Evolutionary conservation across 2,113 vertebrate species (phyloP), one percentile per base, ranked within the genome.

Genomic region (Phainopepla nitens): DNA sequence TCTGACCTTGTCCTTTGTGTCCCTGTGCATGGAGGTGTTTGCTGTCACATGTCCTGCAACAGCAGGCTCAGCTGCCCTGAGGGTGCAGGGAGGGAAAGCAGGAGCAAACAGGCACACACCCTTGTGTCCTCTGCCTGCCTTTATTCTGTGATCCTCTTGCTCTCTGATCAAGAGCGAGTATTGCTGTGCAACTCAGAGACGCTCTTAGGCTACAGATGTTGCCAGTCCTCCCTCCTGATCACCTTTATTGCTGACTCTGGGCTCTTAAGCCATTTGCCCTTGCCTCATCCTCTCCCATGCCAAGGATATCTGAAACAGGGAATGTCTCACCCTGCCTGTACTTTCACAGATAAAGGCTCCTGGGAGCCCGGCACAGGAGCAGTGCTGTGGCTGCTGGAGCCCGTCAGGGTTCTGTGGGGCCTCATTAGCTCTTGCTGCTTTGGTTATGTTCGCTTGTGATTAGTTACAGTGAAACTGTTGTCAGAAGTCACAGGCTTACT

Each of bases 331-430:
- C 28, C 39, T 57, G 62, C 36, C 29, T 2, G 0, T 49, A 11
- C 22, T 86, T 73, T 24, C 29, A 31, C 90, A 92, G 29, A 21
- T 42, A 31, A 56, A 87, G 22, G 45, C 28, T 84, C 31, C n/a
- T 1, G 4, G 51, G 39, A 87, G 24, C 31, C 18, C 3, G 0
- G 57, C 1, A 4, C 5, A 15, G 51, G 35, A 64, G 44, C 0
- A 0, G 5, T 31, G 44, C 47, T 89, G 62, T 0, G 7, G 65
- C 65, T 79, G 57, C 71, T 1, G 2, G 49, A 92, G 86, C 49
- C 31, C 19, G 2, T 82, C 66, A 36, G 1, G 2, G 29, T 69
- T 88, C 79, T 76, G 62, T 39, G 41, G 24, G 54, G 33, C 45
- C 79, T 88, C 14, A 6, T 68, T 82, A 93, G 58, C 4, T 5